A percentile compares a stretch with the other conserved stretches of the same genome.
Evolutionary conservation across 1,140 invertebrate genomes (phyloP).

Genomic region (Sminthurides bifidus): DNA sequence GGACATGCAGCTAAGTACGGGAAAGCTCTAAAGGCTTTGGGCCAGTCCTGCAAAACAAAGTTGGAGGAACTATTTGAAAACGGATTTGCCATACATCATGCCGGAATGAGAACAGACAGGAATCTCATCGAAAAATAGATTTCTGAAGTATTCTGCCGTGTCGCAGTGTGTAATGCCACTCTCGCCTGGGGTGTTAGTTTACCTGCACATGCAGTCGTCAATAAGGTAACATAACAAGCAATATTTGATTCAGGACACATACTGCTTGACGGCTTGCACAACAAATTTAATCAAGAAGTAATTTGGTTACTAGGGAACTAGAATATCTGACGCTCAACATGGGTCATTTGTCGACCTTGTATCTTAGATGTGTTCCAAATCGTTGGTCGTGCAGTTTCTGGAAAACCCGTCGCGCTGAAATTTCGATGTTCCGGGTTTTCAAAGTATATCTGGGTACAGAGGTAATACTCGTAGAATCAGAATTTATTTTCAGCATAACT

Average conservation of each 20-base stretch:
- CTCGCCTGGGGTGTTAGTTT: constrained; percentile 99
- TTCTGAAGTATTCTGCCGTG: constrained; percentile 74
- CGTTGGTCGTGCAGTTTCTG: constrained; percentile 95
- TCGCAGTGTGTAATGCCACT: constrained; percentile 93
- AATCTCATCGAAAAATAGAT: constrained; percentile 82
- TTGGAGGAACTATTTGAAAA: constrained; percentile 67
- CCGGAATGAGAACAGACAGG: constrained; percentile 77
- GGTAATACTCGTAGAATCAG: constrained; percentile 40
- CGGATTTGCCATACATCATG: constrained; percentile 93
- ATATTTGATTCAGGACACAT: not conserved
- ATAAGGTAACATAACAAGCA: constrained; percentile 52
- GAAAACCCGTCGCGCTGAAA: constrained; percentile 96
- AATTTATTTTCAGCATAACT: not conserved
- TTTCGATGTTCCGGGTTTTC: constrained; percentile 92
- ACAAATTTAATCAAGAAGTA: not conserved
- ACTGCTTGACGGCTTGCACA: not conserved
- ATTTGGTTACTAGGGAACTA: constrained; percentile 62
- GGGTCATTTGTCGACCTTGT: constrained; percentile 86
- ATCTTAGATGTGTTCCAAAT: constrained; percentile 98
- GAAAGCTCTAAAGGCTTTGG: constrained; percentile 50
- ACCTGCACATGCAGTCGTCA: constrained; percentile 94
- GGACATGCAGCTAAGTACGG: too few species aligned
- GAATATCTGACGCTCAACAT: constrained; percentile 92
- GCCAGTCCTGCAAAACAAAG: constrained; percentile 59
- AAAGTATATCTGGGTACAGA: constrained; percentile 69